Conservation (phyloP, 2,888 invertebrate species). For the Megaustenia siamemsis region DNA sequence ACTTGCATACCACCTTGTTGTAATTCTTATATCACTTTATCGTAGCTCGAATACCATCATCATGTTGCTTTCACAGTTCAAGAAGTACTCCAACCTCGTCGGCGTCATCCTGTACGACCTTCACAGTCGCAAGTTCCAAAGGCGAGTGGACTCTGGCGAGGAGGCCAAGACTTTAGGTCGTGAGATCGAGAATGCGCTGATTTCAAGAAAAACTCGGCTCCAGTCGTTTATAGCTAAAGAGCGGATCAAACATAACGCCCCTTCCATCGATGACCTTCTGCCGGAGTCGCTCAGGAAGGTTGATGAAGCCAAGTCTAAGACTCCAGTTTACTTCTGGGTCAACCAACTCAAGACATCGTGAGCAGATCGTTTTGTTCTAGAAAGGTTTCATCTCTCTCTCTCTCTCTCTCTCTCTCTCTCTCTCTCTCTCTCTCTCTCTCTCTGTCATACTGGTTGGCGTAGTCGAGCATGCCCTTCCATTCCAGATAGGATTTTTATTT, state of each 20-base stretch:
- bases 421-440: too few species aligned
- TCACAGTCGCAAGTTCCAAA: conserved; percentile 77
- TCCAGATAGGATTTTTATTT: too few species aligned
- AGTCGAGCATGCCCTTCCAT: too few species aligned
- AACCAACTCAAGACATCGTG: conserved; percentile 76
- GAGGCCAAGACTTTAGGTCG: conserved; percentile 61
- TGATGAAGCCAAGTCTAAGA: conserved; percentile 66
- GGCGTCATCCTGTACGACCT: conserved; percentile 77
- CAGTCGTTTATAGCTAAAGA: conserved; percentile 77
- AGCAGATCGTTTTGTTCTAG: too few species aligned
- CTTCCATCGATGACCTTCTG: conserved; percentile 74
- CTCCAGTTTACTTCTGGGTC: conserved; percentile 76
- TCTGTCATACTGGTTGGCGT: too few species aligned
- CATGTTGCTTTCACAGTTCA: background rate
- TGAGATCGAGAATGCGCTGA: conserved; percentile 74
- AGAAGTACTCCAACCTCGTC: conserved; percentile 68
- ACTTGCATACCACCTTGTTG: too few species aligned
- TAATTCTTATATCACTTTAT: too few species aligned
- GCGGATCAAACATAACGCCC: conserved; percentile 73
- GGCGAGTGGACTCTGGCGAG: conserved; percentile 61
- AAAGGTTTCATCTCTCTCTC: too few species aligned
- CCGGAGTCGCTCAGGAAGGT: conserved; percentile 75
- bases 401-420: too few species aligned
- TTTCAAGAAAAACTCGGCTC: conserved; percentile 72
- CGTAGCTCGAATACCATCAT: background rate